Conservation (phyloP, 2,888 invertebrate species). For the Drosophila tanythrix region DNA sequence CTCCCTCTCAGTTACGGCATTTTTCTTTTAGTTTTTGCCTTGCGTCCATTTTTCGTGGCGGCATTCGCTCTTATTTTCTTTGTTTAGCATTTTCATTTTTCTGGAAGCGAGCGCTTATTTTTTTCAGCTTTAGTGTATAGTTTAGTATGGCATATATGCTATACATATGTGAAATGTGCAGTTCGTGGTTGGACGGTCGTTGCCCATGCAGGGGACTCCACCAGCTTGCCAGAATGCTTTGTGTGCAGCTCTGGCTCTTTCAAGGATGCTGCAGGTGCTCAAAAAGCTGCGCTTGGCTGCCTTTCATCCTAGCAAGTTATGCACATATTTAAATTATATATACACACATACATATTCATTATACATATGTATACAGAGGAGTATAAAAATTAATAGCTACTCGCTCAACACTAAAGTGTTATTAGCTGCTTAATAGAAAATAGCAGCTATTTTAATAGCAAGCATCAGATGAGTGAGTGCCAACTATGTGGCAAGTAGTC, state of each 20-base stretch:
- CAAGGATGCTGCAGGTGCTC: slow-evolving; percentile 73
- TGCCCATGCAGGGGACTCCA: slow-evolving; percentile 15
- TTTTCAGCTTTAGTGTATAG: slow-evolving; percentile 33
- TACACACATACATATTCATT: slow-evolving; percentile 24
- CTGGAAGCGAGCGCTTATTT: slow-evolving; percentile 44
- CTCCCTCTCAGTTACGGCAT: slow-evolving; percentile 51
- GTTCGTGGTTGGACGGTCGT: slow-evolving; percentile 27
- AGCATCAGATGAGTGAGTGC: background rate
- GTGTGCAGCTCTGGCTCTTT: slow-evolving; percentile 39
- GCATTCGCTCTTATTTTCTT: slow-evolving; percentile 75
- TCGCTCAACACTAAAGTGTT: slow-evolving; percentile 35
- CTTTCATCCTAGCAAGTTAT: slow-evolving; percentile 59
- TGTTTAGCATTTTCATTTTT: slow-evolving; percentile 79
- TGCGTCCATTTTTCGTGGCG: slow-evolving; percentile 58
- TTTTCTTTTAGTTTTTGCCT: slow-evolving; percentile 69
- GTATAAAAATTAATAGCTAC: slow-evolving; percentile 45
- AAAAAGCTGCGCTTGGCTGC: slow-evolving; percentile 42
- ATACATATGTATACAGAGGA: background rate
- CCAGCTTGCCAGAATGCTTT: slow-evolving; percentile 45
- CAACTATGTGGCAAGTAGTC: background rate
- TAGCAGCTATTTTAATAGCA: slow-evolving; percentile 4
- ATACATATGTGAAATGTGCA: slow-evolving; percentile 52
- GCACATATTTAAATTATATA: slow-evolving; percentile 70
- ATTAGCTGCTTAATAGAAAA: slow-evolving; percentile 46
- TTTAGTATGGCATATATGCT: slow-evolving; percentile 36